Base-by-base conservation (phyloP, 1,140 invertebrate genomes). In the Calliopsis andreniformis region DNA sequence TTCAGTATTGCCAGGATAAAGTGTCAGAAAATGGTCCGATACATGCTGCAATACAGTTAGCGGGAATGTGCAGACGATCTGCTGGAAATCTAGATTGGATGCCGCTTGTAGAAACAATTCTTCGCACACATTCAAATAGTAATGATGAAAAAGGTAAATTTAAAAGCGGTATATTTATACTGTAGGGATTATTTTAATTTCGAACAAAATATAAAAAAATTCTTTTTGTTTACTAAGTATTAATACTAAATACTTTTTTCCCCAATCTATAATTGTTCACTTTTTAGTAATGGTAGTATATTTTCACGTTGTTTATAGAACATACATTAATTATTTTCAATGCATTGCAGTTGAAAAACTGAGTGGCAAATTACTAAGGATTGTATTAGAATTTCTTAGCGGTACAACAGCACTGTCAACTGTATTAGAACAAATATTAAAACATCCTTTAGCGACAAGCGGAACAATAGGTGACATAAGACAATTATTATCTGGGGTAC, bases 381-480 rank as follows among this genome's bases (percentile, higher is more conserved):
- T 92, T 25, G 87, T 91, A 28, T 72, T 92, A 71, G 90, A 92
- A 83, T 87, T 87, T 42, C 69, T 92, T 23, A 91, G 91, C 43
- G 91, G 91, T 42, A 92, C 90, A 35, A 91, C 90, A 18, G 89
- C 91, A 47, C 61, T 92, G 0, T 91, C 91, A 0, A 87, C 83
- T 6, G 90, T 92, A 66, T 70, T 92, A 49, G 91, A 92, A 63
- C 87, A 91, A 73, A 92, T 92, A 71, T 75, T 92, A 42, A 91
- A 91, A 78, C 91, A 92, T 84, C 91, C 91, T 30, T 69, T 91
- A 67, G 88, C 89, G n/a, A 92, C 88, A 32, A 87, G 90, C 59
- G 91, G 91, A 16, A 92, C 91, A 0, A 91, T 92, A 63, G 91
- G 91, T 53, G 91, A 92, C 75, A 91, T 92, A 68, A 78, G 90